Evolutionary conservation across 2,888 invertebrate genomes (phyloP), one percentile per base, ranked within the genome.

Genomic region (Abrostola tripartita): DNA sequence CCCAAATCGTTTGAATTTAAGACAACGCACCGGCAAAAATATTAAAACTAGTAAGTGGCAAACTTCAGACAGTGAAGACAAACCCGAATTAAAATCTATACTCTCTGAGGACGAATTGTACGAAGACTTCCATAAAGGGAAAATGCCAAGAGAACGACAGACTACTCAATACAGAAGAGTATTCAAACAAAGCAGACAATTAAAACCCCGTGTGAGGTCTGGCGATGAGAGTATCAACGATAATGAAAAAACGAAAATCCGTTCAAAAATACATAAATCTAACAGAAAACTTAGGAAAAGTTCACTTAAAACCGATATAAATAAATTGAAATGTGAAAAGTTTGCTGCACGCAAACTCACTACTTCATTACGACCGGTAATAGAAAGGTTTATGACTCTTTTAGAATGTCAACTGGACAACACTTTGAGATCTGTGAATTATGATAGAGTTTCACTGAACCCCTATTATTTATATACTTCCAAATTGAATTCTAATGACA

Each of bases 401-500:
- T 53, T 59, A 7, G 76, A 78, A 52, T 80, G 81, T 59, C 24
- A 67, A 64, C 12, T 64, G 14, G 80, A 78, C 52, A 63, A 74
- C 6, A 79, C 78, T 0, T 49, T 74, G 10, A 66, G 78, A 67
- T 68, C 74, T n/a, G 5, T n/a, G 4, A 47, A 49, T 38, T 24
- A 52, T 41, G 37, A 37, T 38, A 41, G 7, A 35, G 5, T 53
- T 35, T 44, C 37, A 14, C 36, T 40, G 6, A 11, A 61, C 24
- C 60, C 51, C n/a, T 49, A 51, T 40, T 42, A 57, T 57, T 47
- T 42, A 12, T 44, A 65, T 38, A 49, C 40, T 37, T 44, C 60
- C 5, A 65, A 61, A 47, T 52, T 44, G 4, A 47, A 42, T 37
- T 51, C 56, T 37, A 36, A 55, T 40, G 56, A 56, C 14, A 49